These are phyloP conservation scores for Crossaster papposus DNA, from an alignment of 53 echinoderm and acorn worm species.

Conservation along the genomic window DNA sequence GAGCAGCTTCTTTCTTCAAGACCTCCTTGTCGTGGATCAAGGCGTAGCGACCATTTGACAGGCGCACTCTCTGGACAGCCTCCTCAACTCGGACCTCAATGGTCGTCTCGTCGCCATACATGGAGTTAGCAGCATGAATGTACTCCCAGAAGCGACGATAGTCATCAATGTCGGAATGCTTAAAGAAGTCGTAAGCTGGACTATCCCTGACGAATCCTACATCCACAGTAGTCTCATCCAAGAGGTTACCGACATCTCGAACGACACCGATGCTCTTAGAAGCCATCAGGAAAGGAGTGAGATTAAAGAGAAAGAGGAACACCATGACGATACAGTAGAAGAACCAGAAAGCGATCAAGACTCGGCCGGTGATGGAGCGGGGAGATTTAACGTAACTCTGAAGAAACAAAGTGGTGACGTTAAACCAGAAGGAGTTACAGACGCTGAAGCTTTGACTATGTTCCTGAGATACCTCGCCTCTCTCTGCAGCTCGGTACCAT, in stretches of 20 bases:
- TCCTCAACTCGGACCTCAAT: conserved; percentile 79
- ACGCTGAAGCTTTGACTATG: conserved; percentile 79
- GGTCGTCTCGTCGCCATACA: conserved; percentile 87
- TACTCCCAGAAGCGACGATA: conserved; percentile 87
- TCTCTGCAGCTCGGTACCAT: conserved; percentile 58
- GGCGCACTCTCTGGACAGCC: conserved; percentile 83
- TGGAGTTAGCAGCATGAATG: conserved; percentile 85
- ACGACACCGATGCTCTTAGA: conserved; percentile 81
- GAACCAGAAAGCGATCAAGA: conserved; percentile 87
- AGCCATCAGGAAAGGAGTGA: conserved; percentile 82
- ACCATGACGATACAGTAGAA: conserved; percentile 86
- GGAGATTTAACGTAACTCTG: conserved; percentile 92
- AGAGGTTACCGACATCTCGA: conserved; percentile 80
- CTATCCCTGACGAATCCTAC: conserved; percentile 89
- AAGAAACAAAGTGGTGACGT: conserved; percentile 75
- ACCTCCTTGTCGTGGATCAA: conserved; percentile 83
- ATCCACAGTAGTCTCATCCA: conserved; percentile 88
- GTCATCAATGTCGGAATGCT: conserved; percentile 77
- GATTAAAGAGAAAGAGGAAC: conserved; percentile 84
- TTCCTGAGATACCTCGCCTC: conserved; percentile 65
- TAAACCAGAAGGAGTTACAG: conserved; percentile 83
- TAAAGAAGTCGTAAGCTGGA: conserved; percentile 90
- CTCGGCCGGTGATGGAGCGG: conserved; percentile 81
- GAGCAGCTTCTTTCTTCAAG: conserved; percentile 72
- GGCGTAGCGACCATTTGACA: conserved; percentile 93